Percentiles rank a stretch among this genome's conserved stretches.
phyloP scores from a whole-genome alignment of 1,140 invertebrate species.

The Whitmania pigra region DNA sequence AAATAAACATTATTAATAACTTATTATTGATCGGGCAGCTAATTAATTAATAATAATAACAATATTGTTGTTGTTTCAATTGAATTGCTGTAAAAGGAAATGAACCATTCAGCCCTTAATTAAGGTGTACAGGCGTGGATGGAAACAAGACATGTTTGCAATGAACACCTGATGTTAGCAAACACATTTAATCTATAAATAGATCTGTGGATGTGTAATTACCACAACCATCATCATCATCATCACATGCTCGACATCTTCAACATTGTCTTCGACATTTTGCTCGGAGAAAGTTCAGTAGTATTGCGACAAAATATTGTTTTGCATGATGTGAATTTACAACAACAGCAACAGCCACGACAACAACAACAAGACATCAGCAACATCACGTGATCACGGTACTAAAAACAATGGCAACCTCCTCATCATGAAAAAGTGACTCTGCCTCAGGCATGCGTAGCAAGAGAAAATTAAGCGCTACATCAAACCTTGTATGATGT shows the following conservation, averaged over 20 bases:
- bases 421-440: not conserved
- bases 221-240: not conserved
- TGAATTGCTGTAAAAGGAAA: too few relatives aligned
- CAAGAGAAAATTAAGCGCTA: not conserved
- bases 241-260: not conserved
- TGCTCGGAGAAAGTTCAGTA: not conserved
- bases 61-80: too few relatives aligned
- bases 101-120: too few relatives aligned
- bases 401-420: not conserved
- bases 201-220: not conserved
- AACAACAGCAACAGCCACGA: not conserved
- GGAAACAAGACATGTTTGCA: too few relatives aligned
- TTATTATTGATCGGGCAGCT: too few relatives aligned
- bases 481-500: conserved; percentile 25
- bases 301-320: too few relatives aligned
- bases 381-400: not conserved
- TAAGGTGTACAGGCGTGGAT: too few relatives aligned
- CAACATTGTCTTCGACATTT: not conserved
- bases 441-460: too few relatives aligned
- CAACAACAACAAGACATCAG: not conserved
- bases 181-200: not conserved
- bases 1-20: too few relatives aligned
- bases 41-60: too few relatives aligned
- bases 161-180: too few relatives aligned
- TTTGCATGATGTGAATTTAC: not conserved